These are phyloP conservation scores for Philereme vetulata DNA, from an alignment of 2,888 invertebrate species.

Conservation along the genomic window DNA sequence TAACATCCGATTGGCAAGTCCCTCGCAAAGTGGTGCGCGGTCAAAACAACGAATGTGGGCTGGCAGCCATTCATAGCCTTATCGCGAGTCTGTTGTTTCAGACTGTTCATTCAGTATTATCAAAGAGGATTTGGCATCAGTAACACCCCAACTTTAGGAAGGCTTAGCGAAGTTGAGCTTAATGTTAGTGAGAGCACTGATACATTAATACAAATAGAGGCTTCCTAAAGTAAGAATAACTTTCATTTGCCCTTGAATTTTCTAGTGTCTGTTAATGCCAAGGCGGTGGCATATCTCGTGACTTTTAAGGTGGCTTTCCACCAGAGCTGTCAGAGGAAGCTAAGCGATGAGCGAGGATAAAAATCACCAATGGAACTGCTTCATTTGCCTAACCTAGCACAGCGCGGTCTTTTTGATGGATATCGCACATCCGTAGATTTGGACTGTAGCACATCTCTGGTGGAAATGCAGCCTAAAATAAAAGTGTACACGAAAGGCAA, in stretches of 20 bases:
- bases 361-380: too few relatives aligned
- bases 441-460: too few relatives aligned
- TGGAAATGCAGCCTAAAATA: too few relatives aligned
- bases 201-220: neutral
- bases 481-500: too few relatives aligned
- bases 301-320: neutral
- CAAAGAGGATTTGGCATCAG: slow-evolving; percentile 13
- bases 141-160: slow-evolving; percentile 4
- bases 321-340: too few relatives aligned
- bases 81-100: slow-evolving; percentile 30
- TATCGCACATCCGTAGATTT: too few relatives aligned
- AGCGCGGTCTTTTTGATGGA: too few relatives aligned
- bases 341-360: too few relatives aligned
- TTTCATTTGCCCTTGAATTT: neutral
- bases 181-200: neutral
- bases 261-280: neutral
- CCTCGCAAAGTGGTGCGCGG: slow-evolving; percentile 61
- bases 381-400: too few relatives aligned
- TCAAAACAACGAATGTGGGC: slow-evolving; percentile 49
- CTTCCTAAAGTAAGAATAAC: neutral
- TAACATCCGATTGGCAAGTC: slow-evolving; percentile 63
- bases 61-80: slow-evolving; percentile 49
- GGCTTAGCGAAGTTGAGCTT: slow-evolving; percentile 6
- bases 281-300: neutral
- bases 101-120: slow-evolving; percentile 26